Evolutionary conservation across 2,888 invertebrate species (phyloP).

Genomic region (Galerucella pusilla): DNA sequence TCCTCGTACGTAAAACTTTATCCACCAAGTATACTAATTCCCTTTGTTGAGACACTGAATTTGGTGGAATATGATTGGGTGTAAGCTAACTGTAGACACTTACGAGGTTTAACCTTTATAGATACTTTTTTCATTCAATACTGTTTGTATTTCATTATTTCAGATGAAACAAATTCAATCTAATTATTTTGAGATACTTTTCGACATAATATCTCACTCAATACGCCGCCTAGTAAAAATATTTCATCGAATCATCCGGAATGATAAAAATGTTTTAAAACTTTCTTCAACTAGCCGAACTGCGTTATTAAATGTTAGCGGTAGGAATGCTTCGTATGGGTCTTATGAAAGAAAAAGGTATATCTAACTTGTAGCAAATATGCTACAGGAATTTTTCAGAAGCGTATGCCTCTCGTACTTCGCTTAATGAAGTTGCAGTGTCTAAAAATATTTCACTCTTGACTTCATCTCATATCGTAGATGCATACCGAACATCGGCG

Average conservation of each 20-base stretch:
- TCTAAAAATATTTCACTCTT: conserved; percentile 25
- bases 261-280: neutral
- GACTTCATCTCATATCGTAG: conserved; percentile 9
- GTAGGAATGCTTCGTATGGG: conserved; percentile 7
- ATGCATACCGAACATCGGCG: conserved; percentile 13
- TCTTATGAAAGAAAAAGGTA: conserved; percentile 3
- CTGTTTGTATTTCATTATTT: too few relatives aligned
- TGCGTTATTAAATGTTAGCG: conserved; percentile 2
- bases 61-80: too few relatives aligned
- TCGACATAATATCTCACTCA: too few relatives aligned
- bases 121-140: too few relatives aligned
- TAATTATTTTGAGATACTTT: too few relatives aligned
- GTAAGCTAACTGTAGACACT: too few relatives aligned
- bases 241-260: neutral
- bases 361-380: conserved; percentile 8
- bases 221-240: too few relatives aligned
- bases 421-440: conserved; percentile 24
- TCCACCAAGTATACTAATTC: too few relatives aligned
- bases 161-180: too few relatives aligned
- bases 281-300: neutral
- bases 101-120: too few relatives aligned
- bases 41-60: too few relatives aligned
- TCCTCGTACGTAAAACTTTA: too few relatives aligned
- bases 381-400: conserved; percentile 18
- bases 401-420: conserved; percentile 7